A percentile compares a stretch with the other conserved stretches of the same genome.
These are phyloP conservation scores for Sesamia nonagrioides DNA, from an alignment of 1,140 invertebrate genomes.

Conservation along the genomic window DNA sequence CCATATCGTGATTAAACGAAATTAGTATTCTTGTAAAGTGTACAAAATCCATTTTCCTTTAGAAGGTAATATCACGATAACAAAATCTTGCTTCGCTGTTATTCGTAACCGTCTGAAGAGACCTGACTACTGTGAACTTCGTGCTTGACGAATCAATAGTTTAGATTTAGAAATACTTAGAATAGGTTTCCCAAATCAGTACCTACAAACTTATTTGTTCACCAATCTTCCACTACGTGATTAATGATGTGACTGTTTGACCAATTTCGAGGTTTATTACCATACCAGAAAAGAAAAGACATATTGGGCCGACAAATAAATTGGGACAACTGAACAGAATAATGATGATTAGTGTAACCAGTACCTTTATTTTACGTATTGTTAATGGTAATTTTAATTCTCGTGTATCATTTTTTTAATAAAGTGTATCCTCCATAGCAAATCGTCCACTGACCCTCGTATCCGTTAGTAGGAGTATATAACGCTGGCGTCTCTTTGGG, in stretches of 20 bases:
- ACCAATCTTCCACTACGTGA: not conserved
- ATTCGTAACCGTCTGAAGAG: not conserved
- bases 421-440: not conserved
- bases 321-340: no score
- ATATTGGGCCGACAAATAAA: no score
- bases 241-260: not conserved
- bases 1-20: not conserved
- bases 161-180: not conserved
- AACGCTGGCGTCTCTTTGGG: no score
- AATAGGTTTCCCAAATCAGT: not conserved
- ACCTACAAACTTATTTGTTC: not conserved
- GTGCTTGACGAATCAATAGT: not conserved
- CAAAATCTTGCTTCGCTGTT: not conserved
- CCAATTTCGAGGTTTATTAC: no score
- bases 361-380: not conserved
- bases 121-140: not conserved
- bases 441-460: not conserved
- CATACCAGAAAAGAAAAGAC: no score
- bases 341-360: not conserved
- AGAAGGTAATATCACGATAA: not conserved
- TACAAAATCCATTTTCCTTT: no score
- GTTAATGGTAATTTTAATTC: not conserved
- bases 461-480: not conserved
- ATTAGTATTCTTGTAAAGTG: no score
- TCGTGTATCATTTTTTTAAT: not conserved